A percentile compares a stretch with the other conserved stretches of the same genome.
These are phyloP conservation scores for Syngnathoides biaculeatus DNA, from an alignment of 2,113 vertebrate genomes.

Conservation along the genomic window DNA sequence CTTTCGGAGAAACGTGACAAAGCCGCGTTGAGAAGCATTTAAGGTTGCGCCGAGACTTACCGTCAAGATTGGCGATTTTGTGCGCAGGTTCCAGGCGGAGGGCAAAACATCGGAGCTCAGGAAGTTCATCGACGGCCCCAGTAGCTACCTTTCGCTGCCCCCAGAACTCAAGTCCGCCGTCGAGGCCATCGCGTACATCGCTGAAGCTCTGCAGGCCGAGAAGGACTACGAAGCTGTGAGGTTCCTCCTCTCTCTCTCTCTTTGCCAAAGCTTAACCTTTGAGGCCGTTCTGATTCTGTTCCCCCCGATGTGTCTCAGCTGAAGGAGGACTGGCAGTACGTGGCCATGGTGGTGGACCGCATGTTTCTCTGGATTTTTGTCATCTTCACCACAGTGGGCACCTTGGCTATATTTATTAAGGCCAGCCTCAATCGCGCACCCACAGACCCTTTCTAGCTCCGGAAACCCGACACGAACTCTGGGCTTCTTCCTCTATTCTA, in stretches of 20 bases:
- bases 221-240: slow-evolving; percentile 82
- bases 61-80: neutral
- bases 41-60: too few relatives aligned
- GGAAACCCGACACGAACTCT: neutral
- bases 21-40: too few relatives aligned
- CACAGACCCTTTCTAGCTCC: slow-evolving; percentile 69
- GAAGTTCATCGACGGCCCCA: slow-evolving; percentile 79
- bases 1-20: too few relatives aligned
- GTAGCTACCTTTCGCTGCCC: slow-evolving; percentile 71
- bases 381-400: slow-evolving; percentile 76
- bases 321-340: slow-evolving; percentile 81
- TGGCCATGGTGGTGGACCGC: slow-evolving; percentile 80
- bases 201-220: slow-evolving; percentile 80
- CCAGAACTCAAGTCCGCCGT: slow-evolving; percentile 80
- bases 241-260: neutral
- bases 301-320: slow-evolving; percentile 47
- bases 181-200: slow-evolving; percentile 80
- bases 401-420: slow-evolving; percentile 71
- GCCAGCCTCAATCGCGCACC: slow-evolving; percentile 76
- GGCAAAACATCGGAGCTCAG: slow-evolving; percentile 72
- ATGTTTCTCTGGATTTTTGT: slow-evolving; percentile 80
- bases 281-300: neutral
- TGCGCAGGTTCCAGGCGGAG: slow-evolving; percentile 75
- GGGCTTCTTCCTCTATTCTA: neutral
- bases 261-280: too few relatives aligned